phyloP scores from a whole-genome alignment of 2,797 vertebrate species.

The Tamandua tetradactyla region DNA sequence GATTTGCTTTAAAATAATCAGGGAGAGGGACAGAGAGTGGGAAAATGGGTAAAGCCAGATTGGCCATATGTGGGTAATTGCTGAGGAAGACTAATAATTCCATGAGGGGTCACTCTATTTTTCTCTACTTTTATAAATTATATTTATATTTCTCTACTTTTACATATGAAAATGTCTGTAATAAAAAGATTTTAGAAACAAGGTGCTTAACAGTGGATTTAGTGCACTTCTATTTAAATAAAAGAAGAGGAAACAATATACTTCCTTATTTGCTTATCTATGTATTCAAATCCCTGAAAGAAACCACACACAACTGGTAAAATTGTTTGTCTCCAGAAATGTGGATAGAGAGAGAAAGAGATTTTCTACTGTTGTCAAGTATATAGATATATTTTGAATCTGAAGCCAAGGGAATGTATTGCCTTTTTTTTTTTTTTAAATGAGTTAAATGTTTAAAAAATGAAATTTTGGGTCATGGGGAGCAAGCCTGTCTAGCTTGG shows the following conservation, averaged over 20 bases:
- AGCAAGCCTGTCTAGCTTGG: background rate
- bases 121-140: conserved; percentile 2
- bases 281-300: background rate
- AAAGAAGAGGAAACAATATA: background rate
- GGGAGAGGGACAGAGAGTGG: background rate
- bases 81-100: background rate
- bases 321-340: background rate
- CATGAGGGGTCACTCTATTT: background rate
- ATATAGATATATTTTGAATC: background rate
- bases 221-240: background rate
- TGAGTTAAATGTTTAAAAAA: background rate
- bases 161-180: background rate
- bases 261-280: background rate
- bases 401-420: background rate
- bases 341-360: background rate
- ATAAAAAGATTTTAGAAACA: conserved; percentile 35
- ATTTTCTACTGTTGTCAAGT: background rate
- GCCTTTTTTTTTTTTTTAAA: background rate
- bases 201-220: background rate
- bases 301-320: background rate
- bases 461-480: background rate
- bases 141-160: background rate
- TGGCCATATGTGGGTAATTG: background rate
- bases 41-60: background rate
- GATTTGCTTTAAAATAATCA: conserved; percentile 48